Percentiles rank a stretch among this genome's conserved stretches.
phyloP scores from a whole-genome alignment of 2,888 invertebrate genomes.

The Patella depressa region DNA sequence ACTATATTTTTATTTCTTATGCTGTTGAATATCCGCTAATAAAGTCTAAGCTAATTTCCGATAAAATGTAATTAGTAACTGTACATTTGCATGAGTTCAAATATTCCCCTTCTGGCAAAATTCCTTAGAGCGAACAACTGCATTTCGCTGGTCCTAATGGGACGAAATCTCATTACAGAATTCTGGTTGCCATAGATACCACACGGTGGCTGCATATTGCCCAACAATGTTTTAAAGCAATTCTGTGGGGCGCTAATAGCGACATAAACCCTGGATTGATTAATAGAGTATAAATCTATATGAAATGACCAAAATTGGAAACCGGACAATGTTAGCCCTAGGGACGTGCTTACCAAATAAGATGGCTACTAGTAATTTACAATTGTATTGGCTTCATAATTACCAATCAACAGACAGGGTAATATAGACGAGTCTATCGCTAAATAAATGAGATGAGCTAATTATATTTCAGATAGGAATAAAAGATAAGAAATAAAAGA shows the following conservation, averaged over 20 bases:
- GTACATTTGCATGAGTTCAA: neutral
- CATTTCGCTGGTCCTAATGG: neutral
- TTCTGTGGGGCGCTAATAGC: neutral
- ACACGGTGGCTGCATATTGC: slow-evolving; percentile 8
- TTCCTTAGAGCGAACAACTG: slow-evolving; percentile 7
- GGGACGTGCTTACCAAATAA: slow-evolving; percentile 2
- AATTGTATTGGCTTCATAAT: neutral
- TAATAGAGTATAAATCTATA: neutral
- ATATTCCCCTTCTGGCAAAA: slow-evolving; percentile 4
- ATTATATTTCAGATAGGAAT: neutral
- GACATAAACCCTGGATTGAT: neutral
- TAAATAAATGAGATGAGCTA: neutral
- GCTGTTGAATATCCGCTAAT: neutral
- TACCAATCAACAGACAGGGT: neutral
- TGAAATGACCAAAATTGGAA: slow-evolving; percentile 6
- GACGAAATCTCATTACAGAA: slow-evolving; percentile 7
- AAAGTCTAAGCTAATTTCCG: neutral
- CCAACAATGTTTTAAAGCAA: slow-evolving; percentile 7
- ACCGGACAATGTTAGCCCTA: neutral
- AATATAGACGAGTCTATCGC: neutral
- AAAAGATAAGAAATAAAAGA: no score
- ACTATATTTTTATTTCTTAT: neutral
- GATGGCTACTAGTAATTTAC: neutral
- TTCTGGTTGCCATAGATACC: slow-evolving; percentile 18
- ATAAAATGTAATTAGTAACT: neutral